Evolutionary conservation across 2,113 vertebrate species (phyloP), one percentile per base, ranked within the genome.

Genomic region (Nothocercus nigrocapillus): DNA sequence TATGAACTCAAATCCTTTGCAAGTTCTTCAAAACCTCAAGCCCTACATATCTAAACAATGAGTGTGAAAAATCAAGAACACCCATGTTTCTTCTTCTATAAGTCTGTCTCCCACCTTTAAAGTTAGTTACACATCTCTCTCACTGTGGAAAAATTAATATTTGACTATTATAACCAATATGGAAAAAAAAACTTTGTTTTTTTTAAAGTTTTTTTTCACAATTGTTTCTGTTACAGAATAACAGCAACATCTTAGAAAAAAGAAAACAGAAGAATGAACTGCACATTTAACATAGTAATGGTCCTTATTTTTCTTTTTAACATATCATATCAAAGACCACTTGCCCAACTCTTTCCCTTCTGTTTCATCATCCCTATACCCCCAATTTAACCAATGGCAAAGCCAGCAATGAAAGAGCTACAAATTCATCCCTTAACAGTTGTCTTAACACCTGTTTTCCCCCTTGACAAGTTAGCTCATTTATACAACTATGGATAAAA

Each of bases 181-280:
- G 1, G 0, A 45, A 59, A 54, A 72, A 24, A 0, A 66, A 21
- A 47, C 6, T 36, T 36, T 36, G 6, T 36, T 36, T 36, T 36
- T 36, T 36, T 36, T 7, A 36, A 36, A 8, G 6, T 36, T 36
- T 36, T 36, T 36, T 36, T 36, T 36, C 30, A 24, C n/a, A 77
- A 54, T 2, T 70, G 40, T 34, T 72, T 64, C 42, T 61, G 5
- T 8, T 81, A 49, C 27, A 69, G 90, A 88, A 6, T 36, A 91
- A 59, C 1, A 3, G 44, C 49, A 42, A 75, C 7, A n/a, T 10
- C 76, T 0, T 28, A 32, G 59, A 73, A 36, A 36, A 79, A 51
- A 93, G 4, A 36, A 80, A 85, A 72, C 2, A 10, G 10, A 76
- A 38, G 21, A 45, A 76, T 5, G 9, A 92, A 92, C 32, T 12